Percentiles rank a stretch among this genome's conserved stretches.
Evolutionary conservation across 2,113 vertebrate species (phyloP).

Genomic region (Aptenodytes patagonicus): DNA sequence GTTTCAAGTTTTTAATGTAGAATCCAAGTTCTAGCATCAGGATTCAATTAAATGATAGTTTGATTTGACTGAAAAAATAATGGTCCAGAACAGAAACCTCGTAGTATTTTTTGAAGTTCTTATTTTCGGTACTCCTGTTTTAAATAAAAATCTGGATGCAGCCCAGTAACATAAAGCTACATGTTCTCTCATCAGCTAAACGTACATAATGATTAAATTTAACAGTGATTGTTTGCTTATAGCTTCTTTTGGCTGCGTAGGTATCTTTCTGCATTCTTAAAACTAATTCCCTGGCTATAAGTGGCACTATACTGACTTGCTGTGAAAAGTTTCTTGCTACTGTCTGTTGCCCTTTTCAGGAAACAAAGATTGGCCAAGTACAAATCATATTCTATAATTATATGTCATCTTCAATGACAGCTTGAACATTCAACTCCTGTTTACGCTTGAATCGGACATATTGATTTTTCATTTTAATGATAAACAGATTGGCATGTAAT

Average conservation of each 20-base stretch:
- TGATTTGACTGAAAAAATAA: conserved; percentile 84
- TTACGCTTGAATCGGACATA: conserved; percentile 53
- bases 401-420: conserved; percentile 37
- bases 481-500: conserved; percentile 60
- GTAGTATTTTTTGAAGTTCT: conserved; percentile 64
- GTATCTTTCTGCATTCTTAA: conserved; percentile 68
- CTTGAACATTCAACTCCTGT: conserved; percentile 53
- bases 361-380: conserved; percentile 61
- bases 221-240: conserved; percentile 54
- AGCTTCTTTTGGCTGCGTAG: conserved; percentile 38
- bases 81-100: conserved; percentile 77
- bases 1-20: conserved; percentile 77
- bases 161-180: conserved; percentile 73
- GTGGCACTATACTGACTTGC: not conserved
- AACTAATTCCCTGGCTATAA: conserved; percentile 40
- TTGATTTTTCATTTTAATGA: conserved; percentile 65
- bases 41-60: conserved; percentile 85
- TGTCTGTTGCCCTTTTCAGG: conserved; percentile 42
- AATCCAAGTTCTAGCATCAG: conserved; percentile 80
- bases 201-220: conserved; percentile 65
- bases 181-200: conserved; percentile 61
- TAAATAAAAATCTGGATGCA: conserved; percentile 79
- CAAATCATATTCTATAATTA: conserved; percentile 58
- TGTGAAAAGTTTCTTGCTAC: conserved; percentile 51
- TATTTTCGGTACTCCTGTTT: conserved; percentile 75